These are phyloP conservation scores for Oikopleura vanhoeffeni DNA, from an alignment of 23 tunicate genomes.

Conservation along the genomic window DNA sequence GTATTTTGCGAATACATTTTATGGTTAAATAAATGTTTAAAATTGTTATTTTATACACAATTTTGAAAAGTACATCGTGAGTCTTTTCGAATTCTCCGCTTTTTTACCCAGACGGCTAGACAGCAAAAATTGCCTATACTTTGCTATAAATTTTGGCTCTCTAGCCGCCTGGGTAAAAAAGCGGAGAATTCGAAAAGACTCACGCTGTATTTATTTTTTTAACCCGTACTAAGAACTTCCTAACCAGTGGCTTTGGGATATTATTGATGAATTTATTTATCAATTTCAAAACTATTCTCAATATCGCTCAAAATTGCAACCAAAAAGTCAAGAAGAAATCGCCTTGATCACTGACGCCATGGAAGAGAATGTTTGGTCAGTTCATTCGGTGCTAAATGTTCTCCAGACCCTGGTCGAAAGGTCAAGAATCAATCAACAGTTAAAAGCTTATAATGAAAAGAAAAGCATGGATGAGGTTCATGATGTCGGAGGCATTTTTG, in stretches of 20 bases:
- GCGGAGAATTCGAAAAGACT: too few species aligned
- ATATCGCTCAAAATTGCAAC: constrained; percentile 68
- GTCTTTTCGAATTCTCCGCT: neutral
- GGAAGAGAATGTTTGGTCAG: constrained; percentile 69
- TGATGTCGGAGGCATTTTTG: constrained; percentile 38
- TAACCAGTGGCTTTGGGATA: constrained; percentile 95
- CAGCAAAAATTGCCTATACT: too few species aligned
- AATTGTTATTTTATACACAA: neutral
- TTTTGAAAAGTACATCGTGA: neutral
- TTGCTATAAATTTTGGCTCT: too few species aligned
- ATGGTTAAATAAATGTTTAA: neutral
- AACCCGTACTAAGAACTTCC: constrained; percentile 51
- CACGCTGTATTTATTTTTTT: constrained; percentile 31
- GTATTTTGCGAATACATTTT: neutral
- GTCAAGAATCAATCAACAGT: constrained; percentile 71
- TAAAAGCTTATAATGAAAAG: constrained; percentile 59
- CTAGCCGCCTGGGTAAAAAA: too few species aligned
- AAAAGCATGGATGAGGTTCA: constrained; percentile 13
- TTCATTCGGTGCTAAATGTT: constrained; percentile 84
- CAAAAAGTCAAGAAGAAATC: constrained; percentile 64
- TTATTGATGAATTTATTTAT: constrained; percentile 90
- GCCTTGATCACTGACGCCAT: constrained; percentile 47
- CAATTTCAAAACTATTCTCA: constrained; percentile 96
- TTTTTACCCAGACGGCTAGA: too few species aligned
- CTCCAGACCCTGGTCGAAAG: constrained; percentile 73